Percentiles rank a stretch among this genome's conserved stretches.
Conservation (phyloP, 2,113 vertebrate species). For the Ceyx melanurus region DNA sequence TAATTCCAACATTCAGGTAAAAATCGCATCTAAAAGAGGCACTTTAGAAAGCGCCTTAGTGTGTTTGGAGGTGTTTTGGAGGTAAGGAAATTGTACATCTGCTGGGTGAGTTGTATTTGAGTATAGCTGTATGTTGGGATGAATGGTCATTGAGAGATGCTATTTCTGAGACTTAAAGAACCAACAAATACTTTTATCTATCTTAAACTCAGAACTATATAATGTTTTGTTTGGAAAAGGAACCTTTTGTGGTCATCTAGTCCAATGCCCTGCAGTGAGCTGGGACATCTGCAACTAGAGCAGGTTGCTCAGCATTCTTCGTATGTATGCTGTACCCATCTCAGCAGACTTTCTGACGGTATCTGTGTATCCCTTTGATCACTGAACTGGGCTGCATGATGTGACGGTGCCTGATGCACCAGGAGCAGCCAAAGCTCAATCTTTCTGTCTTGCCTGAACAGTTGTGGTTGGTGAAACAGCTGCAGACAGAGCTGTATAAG, state of each 20-base stretch:
- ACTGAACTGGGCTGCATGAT: neutral
- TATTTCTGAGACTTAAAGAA: neutral
- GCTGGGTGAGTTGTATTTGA: neutral
- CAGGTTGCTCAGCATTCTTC: neutral
- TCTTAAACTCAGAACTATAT: neutral
- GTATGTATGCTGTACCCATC: neutral
- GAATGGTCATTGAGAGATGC: neutral
- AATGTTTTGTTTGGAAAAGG: neutral
- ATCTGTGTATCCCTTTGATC: neutral
- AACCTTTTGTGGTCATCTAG: neutral
- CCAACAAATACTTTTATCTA: neutral
- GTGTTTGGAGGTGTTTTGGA: neutral
- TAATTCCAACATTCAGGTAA: neutral
- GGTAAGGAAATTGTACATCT: neutral
- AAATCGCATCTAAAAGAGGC: neutral
- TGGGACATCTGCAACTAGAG: neutral
- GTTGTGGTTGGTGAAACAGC: neutral
- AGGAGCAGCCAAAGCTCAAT: neutral
- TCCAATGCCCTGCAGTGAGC: neutral
- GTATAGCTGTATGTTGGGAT: neutral
- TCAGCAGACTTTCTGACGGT: neutral
- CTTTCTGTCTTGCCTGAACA: neutral
- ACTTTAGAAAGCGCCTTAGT: neutral
- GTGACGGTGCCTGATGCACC: neutral
- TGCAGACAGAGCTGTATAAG: neutral